Base-by-base conservation (phyloP, 2,888 invertebrate genomes). In the Uropetala carovei region DNA sequence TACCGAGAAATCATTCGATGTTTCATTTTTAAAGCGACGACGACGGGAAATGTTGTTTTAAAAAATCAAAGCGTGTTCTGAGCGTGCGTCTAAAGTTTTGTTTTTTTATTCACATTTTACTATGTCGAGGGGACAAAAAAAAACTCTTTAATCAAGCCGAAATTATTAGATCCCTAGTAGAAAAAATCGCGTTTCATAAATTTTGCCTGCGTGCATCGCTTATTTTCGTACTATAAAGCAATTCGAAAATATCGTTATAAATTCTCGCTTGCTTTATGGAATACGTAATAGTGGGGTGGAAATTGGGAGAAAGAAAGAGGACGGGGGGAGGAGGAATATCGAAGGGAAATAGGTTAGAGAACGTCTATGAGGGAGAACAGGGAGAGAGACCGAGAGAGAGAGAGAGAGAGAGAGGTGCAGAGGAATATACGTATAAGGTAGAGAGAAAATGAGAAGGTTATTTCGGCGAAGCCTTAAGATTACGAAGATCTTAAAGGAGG, bases 181-280 rank as follows among this genome's bases (percentile, higher is more conserved):
- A 18, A 75, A 27, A 75, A 75, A 75, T 9, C 27, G n/a, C 75
- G n/a, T 75, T 22, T 75, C 75, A n/a, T 16, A 75, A 75, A 75
- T 22, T 75, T 75, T 11, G 27, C 13, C 27, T 18, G 22, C 75
- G 9, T 18, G 22, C 22, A 27, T 27, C 27, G 22, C 11, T 75
- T 27, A 27, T 75, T 22, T 22, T 75, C 75, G 75, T 18, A 18
- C 22, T 4, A n/a, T n/a, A 75, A 75, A 75, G 13, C 27, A 75
- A 22, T 75, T 27, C 75, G 75, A 75, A 75, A 75, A 75, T 75
- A 75, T 75, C 64, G 64, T 64, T 64, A 68, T 75, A 75, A 75
- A 27, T 75, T 75, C 27, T 22, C 13, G 75, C 68, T 75, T 75
- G 75, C 75, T 75, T 75, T 75, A 22, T 75, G 22, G 75, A 75